Base-by-base conservation (phyloP, 2,113 vertebrate species). In the Marcusenius ussheri region DNA sequence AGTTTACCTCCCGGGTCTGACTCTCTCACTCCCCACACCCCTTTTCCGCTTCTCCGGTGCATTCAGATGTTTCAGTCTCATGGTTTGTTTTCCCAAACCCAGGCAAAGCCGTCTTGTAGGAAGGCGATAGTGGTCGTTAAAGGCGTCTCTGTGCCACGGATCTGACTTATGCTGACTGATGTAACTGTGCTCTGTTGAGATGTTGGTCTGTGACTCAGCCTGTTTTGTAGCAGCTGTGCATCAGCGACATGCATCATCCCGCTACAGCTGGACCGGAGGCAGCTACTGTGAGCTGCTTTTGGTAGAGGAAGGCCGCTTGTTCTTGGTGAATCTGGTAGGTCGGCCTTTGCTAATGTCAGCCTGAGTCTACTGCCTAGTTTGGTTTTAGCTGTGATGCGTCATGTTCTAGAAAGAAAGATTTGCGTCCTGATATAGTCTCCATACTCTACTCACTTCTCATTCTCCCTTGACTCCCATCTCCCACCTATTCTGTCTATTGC, bases 1-100 rank as follows among this genome's bases (percentile, higher is more conserved):
- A 96, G 94, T 96, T 96, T 96, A 96, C 95, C 95, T 96, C 93
- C 93, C 91, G 93, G 94, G 93, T 95, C 92, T 95, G 93, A 93
- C 92, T 94, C 93, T 91, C 39, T 83, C 77, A 21, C 45, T 86
- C 87, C 91, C 90, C 90, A 89, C 90, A 77, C 90, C 80, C 56
- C 21, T 50, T 13, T 80, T 56, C 91, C 84, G 74, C 90, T 90
- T 91, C 17, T 80, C 87, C 5, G 21, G n/a, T 46, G 39, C 24
- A 15, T 39, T 87, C 86, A 87, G 86, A 42, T 51, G 15, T 83
- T 39, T 53, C 49, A 9, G 24, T 83, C 31, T 56, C 47, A 17
- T 56, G 88, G 47, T 56, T 47, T 53, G 19, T 53, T 11, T 83
- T 45, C 21, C 70, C 49, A 24, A 10, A 46, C 35, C 35, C 58